phyloP scores from a whole-genome alignment of 2,888 invertebrate species.

The Zaprionus lineosus region DNA sequence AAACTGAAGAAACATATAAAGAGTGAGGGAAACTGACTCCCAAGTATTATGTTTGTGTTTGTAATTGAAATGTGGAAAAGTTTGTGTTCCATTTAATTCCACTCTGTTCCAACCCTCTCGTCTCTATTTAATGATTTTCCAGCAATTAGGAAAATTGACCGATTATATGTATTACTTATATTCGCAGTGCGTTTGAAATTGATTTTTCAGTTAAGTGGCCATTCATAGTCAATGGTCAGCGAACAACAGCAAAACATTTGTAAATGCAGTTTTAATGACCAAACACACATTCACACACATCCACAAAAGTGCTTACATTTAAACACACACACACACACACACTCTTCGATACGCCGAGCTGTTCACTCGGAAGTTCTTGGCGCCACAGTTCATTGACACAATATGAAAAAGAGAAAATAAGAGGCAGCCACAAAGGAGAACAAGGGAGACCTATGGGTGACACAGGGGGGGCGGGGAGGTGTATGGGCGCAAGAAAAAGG shows the following conservation, averaged over 20 bases:
- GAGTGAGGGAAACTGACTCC: too few relatives aligned
- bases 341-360: conserved; percentile 22
- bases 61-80: too few relatives aligned
- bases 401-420: conserved; percentile 14
- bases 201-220: conserved; percentile 23
- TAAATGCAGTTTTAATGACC: conserved; percentile 1
- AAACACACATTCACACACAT: not conserved
- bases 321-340: not conserved
- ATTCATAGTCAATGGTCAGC: conserved; percentile 15
- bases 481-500: too few relatives aligned
- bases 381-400: conserved; percentile 60
- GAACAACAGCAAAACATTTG: conserved; percentile 1
- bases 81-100: not conserved
- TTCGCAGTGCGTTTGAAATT: conserved; percentile 28
- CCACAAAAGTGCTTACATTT: not conserved
- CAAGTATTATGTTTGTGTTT: too few relatives aligned
- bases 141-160: conserved; percentile 33
- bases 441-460: too few relatives aligned
- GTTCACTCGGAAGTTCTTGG: conserved; percentile 48
- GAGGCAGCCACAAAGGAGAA: too few relatives aligned
- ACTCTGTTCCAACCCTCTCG: too few relatives aligned
- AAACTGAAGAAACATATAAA: too few relatives aligned
- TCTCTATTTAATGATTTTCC: not conserved
- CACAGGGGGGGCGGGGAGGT: not conserved
- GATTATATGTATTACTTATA: conserved; percentile 18